Percentiles rank a stretch among this genome's conserved stretches.
phyloP scores from a whole-genome alignment of 2,797 vertebrate genomes.

The Falco novaeseelandiae region DNA sequence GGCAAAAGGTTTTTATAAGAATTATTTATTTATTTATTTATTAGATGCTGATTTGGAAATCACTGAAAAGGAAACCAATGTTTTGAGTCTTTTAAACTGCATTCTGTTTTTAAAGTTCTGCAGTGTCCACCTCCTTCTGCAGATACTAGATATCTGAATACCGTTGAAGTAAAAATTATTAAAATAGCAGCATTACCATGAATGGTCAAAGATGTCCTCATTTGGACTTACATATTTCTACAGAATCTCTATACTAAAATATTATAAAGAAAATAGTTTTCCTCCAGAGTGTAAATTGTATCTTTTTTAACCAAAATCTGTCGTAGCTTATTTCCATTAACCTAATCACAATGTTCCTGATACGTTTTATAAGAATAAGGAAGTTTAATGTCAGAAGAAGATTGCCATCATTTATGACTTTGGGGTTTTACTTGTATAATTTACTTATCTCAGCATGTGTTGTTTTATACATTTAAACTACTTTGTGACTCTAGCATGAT shows the following conservation, averaged over 20 bases:
- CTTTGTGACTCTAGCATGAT: neutral
- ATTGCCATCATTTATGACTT: neutral
- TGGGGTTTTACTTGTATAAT: neutral
- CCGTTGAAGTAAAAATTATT: neutral
- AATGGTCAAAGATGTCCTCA: neutral
- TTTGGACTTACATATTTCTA: neutral
- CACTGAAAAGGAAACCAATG: neutral
- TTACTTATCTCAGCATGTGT: neutral
- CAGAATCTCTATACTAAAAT: neutral
- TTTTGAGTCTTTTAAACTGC: constrained; percentile 2
- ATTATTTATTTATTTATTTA: neutral
- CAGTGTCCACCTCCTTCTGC: neutral
- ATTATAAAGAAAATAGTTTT: neutral
- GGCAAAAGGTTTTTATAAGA: neutral
- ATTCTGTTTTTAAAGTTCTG: neutral
- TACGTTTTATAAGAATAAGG: neutral
- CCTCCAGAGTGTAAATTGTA: neutral
- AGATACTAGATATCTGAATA: neutral
- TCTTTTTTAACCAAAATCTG: neutral
- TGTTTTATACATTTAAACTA: neutral
- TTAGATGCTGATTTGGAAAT: neutral
- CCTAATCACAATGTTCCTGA: neutral
- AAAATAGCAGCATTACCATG: neutral
- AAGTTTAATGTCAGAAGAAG: neutral
- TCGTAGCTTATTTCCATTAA: neutral